Evolutionary conservation across 2,797 vertebrate species (phyloP), one percentile per base, ranked within the genome.

Genomic region (Oryzias sinensis): DNA sequence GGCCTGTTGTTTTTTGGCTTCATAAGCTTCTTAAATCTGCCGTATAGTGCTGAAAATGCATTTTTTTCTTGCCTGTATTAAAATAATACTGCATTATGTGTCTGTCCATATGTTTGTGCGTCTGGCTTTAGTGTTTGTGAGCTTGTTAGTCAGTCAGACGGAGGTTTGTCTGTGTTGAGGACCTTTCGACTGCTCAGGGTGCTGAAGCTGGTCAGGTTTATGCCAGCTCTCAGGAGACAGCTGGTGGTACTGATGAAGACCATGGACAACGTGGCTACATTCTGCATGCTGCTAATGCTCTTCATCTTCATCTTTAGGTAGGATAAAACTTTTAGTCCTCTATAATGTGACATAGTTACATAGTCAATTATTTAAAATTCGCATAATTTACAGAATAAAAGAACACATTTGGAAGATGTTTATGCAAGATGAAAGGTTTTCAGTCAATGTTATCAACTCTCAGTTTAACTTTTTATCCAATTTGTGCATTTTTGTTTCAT

Each of bases 251-350:
- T 99, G 65, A 98, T 99, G 96, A 98, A 98, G 91, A 99, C 97
- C 59, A 99, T 99, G 97, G 97, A 99, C 90, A 99, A 98, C 0
- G 97, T 98, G 86, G 97, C 97, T 79, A 98, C 97, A 14, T 99
- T 99, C 91, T 99, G 97, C 86, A 99, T 98, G 97, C 92, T 99
- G 4, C 95, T 99, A 43, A 98, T 98, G 97, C 95, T 99, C 56
- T 99, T 92, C 92, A 92, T 92, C 86, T 98, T 98, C 84, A 98
- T 98, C 74, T 98, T 98, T 88, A 98, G 97, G 97, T 98, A 62
- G 77, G 80, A 13, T 1, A 0, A 49, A 6, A 15, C 8, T 20
- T 3, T 20, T 15, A 13, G 5, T 14, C n/a, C 1, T 50, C 25
- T 18, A 14, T 15, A 5, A 24, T 49, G 47, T 29, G 15, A 6